A percentile compares a stretch with the other conserved stretches of the same genome.
Conservation (phyloP, 2,888 invertebrate species). For the Zhuqinia jingwanae region DNA sequence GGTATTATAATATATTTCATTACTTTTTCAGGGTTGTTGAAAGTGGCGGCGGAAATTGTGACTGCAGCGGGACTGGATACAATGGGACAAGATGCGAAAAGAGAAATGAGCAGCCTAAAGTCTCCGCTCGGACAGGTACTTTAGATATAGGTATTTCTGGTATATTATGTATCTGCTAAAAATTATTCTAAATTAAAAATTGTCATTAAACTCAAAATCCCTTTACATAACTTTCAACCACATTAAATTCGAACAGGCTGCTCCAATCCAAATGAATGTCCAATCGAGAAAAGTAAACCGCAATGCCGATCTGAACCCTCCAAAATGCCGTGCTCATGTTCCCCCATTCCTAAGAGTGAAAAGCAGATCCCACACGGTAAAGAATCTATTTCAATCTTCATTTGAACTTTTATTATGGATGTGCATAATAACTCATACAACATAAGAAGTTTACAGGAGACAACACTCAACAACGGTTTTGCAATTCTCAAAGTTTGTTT, state of each 20-base stretch:
- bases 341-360: constrained; percentile 47
- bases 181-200: too few relatives aligned
- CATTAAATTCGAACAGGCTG: constrained; percentile 17
- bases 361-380: constrained; percentile 38
- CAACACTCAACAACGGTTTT: background rate
- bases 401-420: constrained; percentile 2
- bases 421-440: background rate
- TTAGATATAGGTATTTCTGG: background rate
- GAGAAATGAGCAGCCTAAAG: constrained; percentile 57
- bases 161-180: background rate
- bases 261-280: constrained; percentile 47
- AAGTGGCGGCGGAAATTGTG: constrained; percentile 58
- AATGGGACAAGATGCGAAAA: constrained; percentile 73
- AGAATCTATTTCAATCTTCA: background rate
- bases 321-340: constrained; percentile 61
- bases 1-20: too few relatives aligned
- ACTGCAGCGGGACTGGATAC: constrained; percentile 65
- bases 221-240: background rate
- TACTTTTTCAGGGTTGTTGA: too few relatives aligned
- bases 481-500: background rate
- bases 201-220: too few relatives aligned
- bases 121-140: constrained; percentile 67
- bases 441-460: too few relatives aligned
- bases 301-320: constrained; percentile 36
- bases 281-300: constrained; percentile 18